These are phyloP conservation scores for Xylocampa areola DNA, from an alignment of 2,888 invertebrate genomes.

Conservation along the genomic window DNA sequence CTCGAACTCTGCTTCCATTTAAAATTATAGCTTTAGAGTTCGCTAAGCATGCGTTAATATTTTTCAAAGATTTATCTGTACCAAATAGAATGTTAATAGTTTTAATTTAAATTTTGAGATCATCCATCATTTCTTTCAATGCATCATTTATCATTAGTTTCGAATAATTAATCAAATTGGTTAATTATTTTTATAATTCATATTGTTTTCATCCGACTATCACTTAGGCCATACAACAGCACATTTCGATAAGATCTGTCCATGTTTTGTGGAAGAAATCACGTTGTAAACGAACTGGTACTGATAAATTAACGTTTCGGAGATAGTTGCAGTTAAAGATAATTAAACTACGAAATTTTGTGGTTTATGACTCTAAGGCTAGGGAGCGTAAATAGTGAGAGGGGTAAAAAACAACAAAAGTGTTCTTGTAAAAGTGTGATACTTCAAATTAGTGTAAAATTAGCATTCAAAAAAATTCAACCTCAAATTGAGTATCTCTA, in stretches of 20 bases:
- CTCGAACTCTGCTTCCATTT: too few species aligned
- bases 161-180: constrained; percentile 25
- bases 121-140: constrained; percentile 11
- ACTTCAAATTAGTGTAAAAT: background rate
- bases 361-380: constrained; percentile 15
- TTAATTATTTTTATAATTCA: constrained; percentile 13
- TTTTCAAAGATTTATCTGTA: too few species aligned
- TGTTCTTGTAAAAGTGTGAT: background rate
- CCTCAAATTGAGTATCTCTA: too few species aligned
- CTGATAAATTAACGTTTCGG: constrained; percentile 27
- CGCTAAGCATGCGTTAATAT: too few species aligned
- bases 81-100: constrained; percentile 24
- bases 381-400: constrained; percentile 9
- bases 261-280: constrained; percentile 61
- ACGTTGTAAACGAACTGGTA: constrained; percentile 39
- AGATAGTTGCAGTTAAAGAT: constrained; percentile 42
- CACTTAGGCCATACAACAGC: constrained; percentile 28
- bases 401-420: constrained; percentile 7
- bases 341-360: constrained; percentile 39
- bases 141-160: constrained; percentile 28
- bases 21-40: too few species aligned
- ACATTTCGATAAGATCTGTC: constrained; percentile 53
- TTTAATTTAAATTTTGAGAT: constrained; percentile 1
- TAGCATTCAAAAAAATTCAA: too few species aligned
- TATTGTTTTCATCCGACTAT: constrained; percentile 1